phyloP scores from a whole-genome alignment of 2,113 vertebrate species.

The Cyphomyrus discorhynchus region DNA sequence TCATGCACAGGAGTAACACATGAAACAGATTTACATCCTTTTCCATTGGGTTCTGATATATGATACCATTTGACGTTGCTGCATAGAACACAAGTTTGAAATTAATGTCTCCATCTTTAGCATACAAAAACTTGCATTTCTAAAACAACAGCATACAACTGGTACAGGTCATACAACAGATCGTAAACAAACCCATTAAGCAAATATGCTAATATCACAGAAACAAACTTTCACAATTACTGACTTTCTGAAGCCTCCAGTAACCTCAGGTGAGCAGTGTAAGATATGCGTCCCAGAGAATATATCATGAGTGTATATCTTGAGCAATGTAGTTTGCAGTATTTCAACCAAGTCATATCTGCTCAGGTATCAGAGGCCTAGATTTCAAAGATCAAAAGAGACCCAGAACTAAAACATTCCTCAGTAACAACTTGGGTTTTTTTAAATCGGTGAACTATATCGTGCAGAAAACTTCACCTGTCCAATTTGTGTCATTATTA shows the following conservation, averaged over 20 bases:
- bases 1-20: background rate
- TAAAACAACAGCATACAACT: background rate
- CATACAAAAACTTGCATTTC: background rate
- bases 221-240: background rate
- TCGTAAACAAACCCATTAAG: background rate
- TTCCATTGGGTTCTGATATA: background rate
- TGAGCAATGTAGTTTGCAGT: background rate
- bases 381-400: background rate
- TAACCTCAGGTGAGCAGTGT: background rate
- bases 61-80: background rate
- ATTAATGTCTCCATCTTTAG: background rate
- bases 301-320: background rate
- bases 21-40: background rate
- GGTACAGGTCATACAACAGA: background rate
- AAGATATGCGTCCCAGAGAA: background rate
- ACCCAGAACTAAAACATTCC: background rate
- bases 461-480: background rate
- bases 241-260: background rate
- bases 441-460: background rate
- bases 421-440: background rate
- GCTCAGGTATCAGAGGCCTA: background rate
- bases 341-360: background rate
- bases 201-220: background rate
- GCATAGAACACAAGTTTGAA: background rate
- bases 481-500: background rate